Evolutionary conservation across 2,113 vertebrate species (phyloP).

Genomic region (Carlito syrichta): DNA sequence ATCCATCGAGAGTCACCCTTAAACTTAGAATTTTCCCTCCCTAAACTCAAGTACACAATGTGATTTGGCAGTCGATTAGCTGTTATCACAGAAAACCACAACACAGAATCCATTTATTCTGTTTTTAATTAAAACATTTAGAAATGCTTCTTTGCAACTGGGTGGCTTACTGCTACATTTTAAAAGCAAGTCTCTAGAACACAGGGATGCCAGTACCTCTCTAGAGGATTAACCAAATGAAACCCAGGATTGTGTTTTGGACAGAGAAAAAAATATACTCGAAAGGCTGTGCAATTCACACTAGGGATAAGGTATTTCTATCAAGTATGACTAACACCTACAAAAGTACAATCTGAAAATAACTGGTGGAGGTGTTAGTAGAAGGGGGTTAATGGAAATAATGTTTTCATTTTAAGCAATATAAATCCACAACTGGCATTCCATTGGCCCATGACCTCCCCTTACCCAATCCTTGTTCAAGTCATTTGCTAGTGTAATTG

Average conservation of each 20-base stretch:
- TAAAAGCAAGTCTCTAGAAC: neutral
- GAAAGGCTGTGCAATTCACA: constrained; percentile 28
- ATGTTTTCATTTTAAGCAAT: constrained; percentile 85
- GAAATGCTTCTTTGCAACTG: constrained; percentile 10
- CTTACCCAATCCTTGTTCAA: constrained; percentile 66
- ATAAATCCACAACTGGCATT: constrained; percentile 81
- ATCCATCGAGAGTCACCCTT: neutral
- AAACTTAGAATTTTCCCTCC: constrained; percentile 22
- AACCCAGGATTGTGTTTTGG: neutral
- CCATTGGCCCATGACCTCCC: constrained; percentile 69
- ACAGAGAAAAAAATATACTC: neutral
- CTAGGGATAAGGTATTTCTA: constrained; percentile 46
- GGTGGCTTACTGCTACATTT: neutral
- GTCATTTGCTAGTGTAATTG: constrained; percentile 86
- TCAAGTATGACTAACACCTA: constrained; percentile 56
- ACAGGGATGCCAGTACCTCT: neutral
- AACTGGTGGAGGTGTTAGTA: neutral
- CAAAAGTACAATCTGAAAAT: constrained; percentile 44
- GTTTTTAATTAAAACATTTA: constrained; percentile 57
- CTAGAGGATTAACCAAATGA: neutral
- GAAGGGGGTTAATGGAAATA: constrained; percentile 65
- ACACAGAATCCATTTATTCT: constrained; percentile 21
- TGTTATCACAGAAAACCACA: constrained; percentile 40
- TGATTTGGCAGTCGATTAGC: neutral
- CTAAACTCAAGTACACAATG: neutral